Conservation (phyloP, 2,113 vertebrate genomes). For the Lipophrys pholis region DNA sequence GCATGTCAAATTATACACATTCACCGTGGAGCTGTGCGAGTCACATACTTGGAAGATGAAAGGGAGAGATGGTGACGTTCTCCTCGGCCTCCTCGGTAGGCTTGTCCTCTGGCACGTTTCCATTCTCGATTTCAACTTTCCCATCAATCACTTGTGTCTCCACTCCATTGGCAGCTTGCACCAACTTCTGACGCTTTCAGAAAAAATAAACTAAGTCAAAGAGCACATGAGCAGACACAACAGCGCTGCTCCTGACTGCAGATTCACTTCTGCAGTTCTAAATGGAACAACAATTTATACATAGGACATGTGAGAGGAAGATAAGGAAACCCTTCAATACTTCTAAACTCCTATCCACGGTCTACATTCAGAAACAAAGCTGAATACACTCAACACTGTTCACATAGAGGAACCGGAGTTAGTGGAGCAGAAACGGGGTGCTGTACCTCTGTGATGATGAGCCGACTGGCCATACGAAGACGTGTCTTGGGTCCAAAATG, state of each 20-base stretch:
- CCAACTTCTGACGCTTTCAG: slow-evolving; percentile 93
- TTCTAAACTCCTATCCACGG: not conserved
- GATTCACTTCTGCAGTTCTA: not conserved
- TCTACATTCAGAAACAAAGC: not conserved
- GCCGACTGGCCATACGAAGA: slow-evolving; percentile 95
- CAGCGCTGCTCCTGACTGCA: not conserved
- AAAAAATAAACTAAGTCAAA: slow-evolving; percentile 71
- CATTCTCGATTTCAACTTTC: slow-evolving; percentile 92
- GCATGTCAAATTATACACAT: not conserved
- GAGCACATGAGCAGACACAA: slow-evolving; percentile 17
- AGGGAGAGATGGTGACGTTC: slow-evolving; percentile 87
- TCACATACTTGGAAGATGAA: slow-evolving; percentile 78
- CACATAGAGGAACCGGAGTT: not conserved
- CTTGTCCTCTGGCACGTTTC: slow-evolving; percentile 90
- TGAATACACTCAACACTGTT: not conserved
- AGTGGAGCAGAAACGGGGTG: slow-evolving; percentile 9
- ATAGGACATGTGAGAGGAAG: not conserved
- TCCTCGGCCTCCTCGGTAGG: slow-evolving; percentile 80
- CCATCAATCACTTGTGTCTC: slow-evolving; percentile 88
- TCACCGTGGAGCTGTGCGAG: not conserved
- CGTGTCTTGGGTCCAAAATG: slow-evolving; percentile 96
- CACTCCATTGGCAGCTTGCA: slow-evolving; percentile 89
- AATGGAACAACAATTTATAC: not conserved
- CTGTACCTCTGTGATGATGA: slow-evolving; percentile 96
- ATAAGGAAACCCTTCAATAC: not conserved